Base-by-base conservation (phyloP, 2,888 invertebrate species). In the Drosophila meridionalis region DNA sequence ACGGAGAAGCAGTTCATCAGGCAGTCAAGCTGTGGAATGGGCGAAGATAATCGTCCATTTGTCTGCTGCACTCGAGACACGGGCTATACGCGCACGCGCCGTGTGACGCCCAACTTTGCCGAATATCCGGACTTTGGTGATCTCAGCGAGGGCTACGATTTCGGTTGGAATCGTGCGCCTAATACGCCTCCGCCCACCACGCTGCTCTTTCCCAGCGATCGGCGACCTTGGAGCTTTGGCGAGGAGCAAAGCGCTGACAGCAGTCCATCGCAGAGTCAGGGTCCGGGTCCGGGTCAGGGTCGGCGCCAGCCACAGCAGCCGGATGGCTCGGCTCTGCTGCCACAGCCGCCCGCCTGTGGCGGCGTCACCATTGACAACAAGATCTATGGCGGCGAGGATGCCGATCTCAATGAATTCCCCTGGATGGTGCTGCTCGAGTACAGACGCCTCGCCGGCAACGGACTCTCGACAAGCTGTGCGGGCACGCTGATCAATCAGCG, bases 371-470 rank as follows among this genome's bases (percentile, higher is more conserved):
- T 92, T 52, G 92, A 93, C 30, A 94, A 95, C 82, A 94, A 94
- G 75, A 95, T 96, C 68, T 94, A 95, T 30, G 96, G 96, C 1
- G 96, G 96, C 3, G 92, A 93, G 28, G 90, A 92, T 67, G 93
- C 95, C 0, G 94, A 94, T 0, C 91, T 96, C 0, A 94, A 95
- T 69, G 96, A 96, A 80, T 95, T 95, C 80, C 96, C 96, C 0
- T 96, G 96, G 96, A 95, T 96, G 94, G 94, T 94, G 0, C 91
- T 96, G n/a, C 82, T 96, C 30, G 94, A 95, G 88, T 96, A 96
- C 82, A 94, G 81, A 62, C 70, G 84, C 47, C 76, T 94, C 28
- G 76, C 67, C 26, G 80, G 82, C 55, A 91, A 88, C 7, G 85
- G 86, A 6, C 61, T 86, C 11, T 69, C 87, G 12, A 88, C 82